Evolutionary conservation across 2,888 invertebrate species (phyloP), one percentile per base, ranked within the genome.

Genomic region (Dilophus febrilis): DNA sequence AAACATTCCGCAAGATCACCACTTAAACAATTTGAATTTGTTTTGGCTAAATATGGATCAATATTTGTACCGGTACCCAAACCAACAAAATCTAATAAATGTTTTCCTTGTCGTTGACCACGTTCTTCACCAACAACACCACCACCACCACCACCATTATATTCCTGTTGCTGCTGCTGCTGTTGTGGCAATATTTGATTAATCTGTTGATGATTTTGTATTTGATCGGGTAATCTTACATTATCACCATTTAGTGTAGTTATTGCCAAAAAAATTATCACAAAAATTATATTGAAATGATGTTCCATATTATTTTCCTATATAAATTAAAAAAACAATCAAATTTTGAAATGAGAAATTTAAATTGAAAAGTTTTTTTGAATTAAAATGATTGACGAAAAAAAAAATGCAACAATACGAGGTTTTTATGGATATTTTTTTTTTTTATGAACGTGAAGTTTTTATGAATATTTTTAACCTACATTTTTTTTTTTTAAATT

Each of bases 1-100:
- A 86, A 85, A 54, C 85, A 86, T 54, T 85, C 84, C 1, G 83
- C 78, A n/a, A 86, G 62, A 55, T 86, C 84, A 4, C 85, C 85
- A 44, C 69, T 73, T 41, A 85, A 61, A 50, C 85, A 86, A 45
- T 74, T 78, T 45, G 75, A 67, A 40, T 84, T 84, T 1, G 77
- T 68, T 52, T 71, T 74, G 37, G 80, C 74, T 49, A 84, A 63
- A 59, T 81, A 86, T 1, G 84, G 83, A 60, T 85, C 84, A 37
- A 75, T 74, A 50, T 83, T 74, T 44, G 66, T 62, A 32, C 72
- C 73, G 5, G 79, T 78, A 11, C 84, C 84, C 32, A 85, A 63
- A 10, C 84, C 84, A 17, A 86, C 71, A 72, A 80, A 78, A 57
- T 83, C 81, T n/a, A 85, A 64, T 3, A 85, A 64, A 49, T 75